A percentile compares a stretch with the other conserved stretches of the same genome.
Evolutionary conservation across 2,113 vertebrate genomes (phyloP).

Genomic region (Parus major): DNA sequence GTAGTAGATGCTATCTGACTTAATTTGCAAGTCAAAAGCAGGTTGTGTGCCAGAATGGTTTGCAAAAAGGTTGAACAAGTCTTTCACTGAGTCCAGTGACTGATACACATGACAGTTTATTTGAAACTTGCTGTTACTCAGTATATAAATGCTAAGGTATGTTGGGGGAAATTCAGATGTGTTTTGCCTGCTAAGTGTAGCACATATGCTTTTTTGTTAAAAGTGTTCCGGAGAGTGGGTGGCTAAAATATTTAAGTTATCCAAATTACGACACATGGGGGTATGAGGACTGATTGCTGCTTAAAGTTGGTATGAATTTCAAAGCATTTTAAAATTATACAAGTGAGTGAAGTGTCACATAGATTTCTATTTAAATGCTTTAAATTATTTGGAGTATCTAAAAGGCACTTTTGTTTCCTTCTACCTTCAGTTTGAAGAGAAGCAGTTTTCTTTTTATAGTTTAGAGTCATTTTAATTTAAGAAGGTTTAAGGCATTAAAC

Average conservation of each 20-base stretch:
- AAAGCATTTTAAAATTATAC: slow-evolving; percentile 8
- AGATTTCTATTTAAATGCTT: slow-evolving; percentile 19
- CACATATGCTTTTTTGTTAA: slow-evolving; percentile 58
- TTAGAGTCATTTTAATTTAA: background rate
- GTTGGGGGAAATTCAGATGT: background rate
- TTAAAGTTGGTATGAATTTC: slow-evolving; percentile 42
- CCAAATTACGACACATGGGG: background rate
- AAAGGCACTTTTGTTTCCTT: background rate
- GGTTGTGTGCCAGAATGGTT: background rate
- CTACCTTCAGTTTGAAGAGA: background rate
- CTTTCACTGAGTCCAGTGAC: background rate
- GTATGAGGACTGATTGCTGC: slow-evolving; percentile 4
- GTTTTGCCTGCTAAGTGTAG: slow-evolving; percentile 46
- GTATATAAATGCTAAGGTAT: background rate
- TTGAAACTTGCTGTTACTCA: background rate
- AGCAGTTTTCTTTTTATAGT: background rate
- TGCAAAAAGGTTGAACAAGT: background rate
- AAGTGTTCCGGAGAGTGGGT: slow-evolving; percentile 48
- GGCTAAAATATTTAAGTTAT: slow-evolving; percentile 62
- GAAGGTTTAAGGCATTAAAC: background rate
- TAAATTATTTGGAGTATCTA: background rate
- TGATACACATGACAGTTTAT: background rate
- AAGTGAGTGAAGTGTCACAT: background rate
- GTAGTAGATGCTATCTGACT: background rate
- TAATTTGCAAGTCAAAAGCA: background rate